phyloP scores from a whole-genome alignment of 37 sponge, comb jelly and placozoan genomes.

The Oopsacas minuta region DNA sequence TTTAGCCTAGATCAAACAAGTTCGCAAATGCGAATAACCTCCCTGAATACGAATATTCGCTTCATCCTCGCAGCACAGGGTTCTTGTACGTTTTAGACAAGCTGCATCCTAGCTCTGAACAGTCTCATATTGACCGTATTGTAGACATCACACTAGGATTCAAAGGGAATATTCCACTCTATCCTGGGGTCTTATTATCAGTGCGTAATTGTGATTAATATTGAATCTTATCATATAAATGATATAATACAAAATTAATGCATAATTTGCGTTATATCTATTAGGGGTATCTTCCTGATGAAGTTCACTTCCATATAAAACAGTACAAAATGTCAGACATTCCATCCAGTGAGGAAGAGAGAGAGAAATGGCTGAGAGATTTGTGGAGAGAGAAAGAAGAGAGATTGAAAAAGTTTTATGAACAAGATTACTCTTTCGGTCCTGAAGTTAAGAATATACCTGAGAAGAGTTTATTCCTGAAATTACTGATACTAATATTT shows the following conservation, averaged over 20 bases:
- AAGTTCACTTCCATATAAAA: slow-evolving; percentile 52
- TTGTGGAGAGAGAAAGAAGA: slow-evolving; percentile 63
- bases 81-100: slow-evolving; percentile 38
- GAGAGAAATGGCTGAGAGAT: slow-evolving; percentile 38
- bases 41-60: slow-evolving; percentile 47
- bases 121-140: slow-evolving; percentile 45
- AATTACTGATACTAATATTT: not conserved
- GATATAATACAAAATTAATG: not conserved
- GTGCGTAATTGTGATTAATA: not conserved
- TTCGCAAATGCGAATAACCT: slow-evolving; percentile 49
- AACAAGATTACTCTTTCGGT: not conserved
- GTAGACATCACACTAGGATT: slow-evolving; percentile 67
- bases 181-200: slow-evolving; percentile 31
- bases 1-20: slow-evolving; percentile 38
- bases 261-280: not conserved
- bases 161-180: slow-evolving; percentile 48
- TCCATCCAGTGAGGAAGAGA: slow-evolving; percentile 38
- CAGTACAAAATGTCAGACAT: slow-evolving; percentile 24
- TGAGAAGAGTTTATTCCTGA: not conserved
- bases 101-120: slow-evolving; percentile 26
- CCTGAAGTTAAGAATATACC: not conserved
- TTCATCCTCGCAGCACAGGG: slow-evolving; percentile 64
- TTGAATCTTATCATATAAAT: not conserved
- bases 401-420: slow-evolving; percentile 42
- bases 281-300: slow-evolving; percentile 32